Evolutionary conservation across 1,140 invertebrate species (phyloP).

Genomic region (Hypsibius dujardini): DNA sequence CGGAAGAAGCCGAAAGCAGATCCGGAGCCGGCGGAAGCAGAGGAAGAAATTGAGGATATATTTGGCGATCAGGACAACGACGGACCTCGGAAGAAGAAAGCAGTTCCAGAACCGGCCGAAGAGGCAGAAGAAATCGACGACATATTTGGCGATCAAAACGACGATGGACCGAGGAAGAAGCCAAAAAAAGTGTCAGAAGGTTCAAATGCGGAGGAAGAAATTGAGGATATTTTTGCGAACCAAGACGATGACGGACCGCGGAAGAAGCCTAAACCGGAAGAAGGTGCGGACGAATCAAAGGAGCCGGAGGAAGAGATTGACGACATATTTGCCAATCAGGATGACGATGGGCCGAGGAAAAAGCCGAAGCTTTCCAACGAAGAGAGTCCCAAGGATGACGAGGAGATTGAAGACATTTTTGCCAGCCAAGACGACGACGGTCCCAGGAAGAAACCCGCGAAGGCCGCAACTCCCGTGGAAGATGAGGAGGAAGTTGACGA

Average conservation of each 20-base stretch:
- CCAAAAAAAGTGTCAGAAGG: conserved; percentile 21
- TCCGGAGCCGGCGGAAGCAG: conserved; percentile 27
- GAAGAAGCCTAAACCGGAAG: conserved; percentile 22
- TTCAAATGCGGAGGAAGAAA: conserved; percentile 29
- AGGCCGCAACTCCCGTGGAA: not conserved
- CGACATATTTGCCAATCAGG: conserved; percentile 25
- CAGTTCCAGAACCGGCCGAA: not conserved
- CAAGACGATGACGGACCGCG: conserved; percentile 20
- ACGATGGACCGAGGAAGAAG: not conserved
- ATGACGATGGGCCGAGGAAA: conserved; percentile 19
- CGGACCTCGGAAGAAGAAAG: not conserved
- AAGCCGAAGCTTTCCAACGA: conserved; percentile 22
- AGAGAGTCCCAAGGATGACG: conserved; percentile 26
- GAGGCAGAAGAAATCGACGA: not conserved
- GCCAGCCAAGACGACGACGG: not conserved
- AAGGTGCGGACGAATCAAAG: conserved; percentile 21
- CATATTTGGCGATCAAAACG: not conserved
- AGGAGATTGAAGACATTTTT: conserved; percentile 23
- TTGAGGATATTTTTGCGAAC: conserved; percentile 27
- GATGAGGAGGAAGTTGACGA: conserved; percentile 14
- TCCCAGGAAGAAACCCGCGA: not conserved
- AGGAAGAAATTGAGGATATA: conserved; percentile 28
- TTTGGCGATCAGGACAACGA: conserved; percentile 16
- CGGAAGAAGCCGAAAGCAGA: conserved; percentile 21
- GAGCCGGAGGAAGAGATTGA: conserved; percentile 29